phyloP scores from a whole-genome alignment of 2,888 invertebrate genomes.

The Rapana venosa region DNA sequence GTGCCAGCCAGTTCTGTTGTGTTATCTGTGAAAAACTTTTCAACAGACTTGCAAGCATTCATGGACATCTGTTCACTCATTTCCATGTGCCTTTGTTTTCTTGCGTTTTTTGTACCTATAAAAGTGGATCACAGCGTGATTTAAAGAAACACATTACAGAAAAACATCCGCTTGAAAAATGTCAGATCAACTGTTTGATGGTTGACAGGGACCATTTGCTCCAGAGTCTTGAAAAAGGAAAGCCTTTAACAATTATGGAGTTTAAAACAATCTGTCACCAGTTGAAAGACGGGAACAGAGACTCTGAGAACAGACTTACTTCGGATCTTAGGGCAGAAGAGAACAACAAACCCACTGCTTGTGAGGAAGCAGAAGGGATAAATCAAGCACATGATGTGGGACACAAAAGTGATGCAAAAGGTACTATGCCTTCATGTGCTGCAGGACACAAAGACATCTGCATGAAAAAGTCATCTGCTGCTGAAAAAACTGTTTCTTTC shows the following conservation, averaged over 20 bases:
- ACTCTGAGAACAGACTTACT: not conserved
- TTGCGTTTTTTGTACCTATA: not conserved
- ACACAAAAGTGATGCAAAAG: not conserved
- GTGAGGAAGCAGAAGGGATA: not conserved
- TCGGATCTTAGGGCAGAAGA: not conserved
- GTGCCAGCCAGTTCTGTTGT: not conserved
- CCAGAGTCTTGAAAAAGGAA: not conserved
- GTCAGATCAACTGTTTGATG: not conserved
- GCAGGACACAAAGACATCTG: too few species aligned
- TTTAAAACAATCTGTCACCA: not conserved
- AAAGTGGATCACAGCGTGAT: not conserved
- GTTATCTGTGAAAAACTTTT: conserved; percentile 4
- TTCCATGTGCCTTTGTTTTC: conserved; percentile 21
- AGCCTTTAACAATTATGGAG: not conserved
- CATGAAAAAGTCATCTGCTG: too few species aligned
- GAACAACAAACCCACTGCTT: not conserved
- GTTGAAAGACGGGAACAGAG: not conserved
- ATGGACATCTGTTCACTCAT: conserved; percentile 14
- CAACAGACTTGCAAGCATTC: not conserved
- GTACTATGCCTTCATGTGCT: not conserved
- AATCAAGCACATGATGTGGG: not conserved
- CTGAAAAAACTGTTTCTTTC: too few species aligned
- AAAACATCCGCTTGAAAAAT: not conserved
- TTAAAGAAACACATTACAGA: not conserved
- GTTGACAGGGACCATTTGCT: not conserved